A percentile compares a stretch with the other conserved stretches of the same genome.
Conservation (phyloP, 2,888 invertebrate species). For the Epinotia demarniana region DNA sequence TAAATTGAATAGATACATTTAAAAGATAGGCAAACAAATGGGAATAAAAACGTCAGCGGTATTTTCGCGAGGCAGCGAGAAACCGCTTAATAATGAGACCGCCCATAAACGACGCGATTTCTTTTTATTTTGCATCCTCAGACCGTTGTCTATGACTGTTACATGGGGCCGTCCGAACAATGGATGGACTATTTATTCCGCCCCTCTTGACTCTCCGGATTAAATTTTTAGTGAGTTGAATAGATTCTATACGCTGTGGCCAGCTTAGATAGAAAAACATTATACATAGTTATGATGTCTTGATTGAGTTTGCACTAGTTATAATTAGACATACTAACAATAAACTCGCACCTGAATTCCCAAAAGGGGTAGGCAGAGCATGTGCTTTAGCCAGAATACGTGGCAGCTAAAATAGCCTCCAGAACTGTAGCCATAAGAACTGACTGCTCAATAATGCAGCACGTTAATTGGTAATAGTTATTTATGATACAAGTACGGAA, state of each 20-base stretch:
- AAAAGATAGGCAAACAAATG: constrained; percentile 55
- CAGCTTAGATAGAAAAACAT: neutral
- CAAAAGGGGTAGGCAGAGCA: too few species aligned
- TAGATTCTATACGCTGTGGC: neutral
- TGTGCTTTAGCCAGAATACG: too few species aligned
- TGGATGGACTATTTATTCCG: constrained; percentile 42
- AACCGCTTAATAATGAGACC: constrained; percentile 73
- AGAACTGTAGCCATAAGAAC: too few species aligned
- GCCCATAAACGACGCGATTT: constrained; percentile 66
- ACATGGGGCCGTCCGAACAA: constrained; percentile 38
- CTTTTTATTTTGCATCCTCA: constrained; percentile 67
- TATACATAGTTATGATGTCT: neutral
- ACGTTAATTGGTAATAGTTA: too few species aligned
- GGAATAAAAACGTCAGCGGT: constrained; percentile 52
- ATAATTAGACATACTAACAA: too few species aligned
- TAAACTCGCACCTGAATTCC: too few species aligned
- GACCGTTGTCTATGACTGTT: constrained; percentile 60
- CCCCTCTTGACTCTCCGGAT: constrained; percentile 16
- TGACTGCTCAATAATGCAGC: too few species aligned
- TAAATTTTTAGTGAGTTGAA: constrained; percentile 3
- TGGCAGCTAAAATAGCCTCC: too few species aligned
- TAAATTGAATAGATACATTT: constrained; percentile 45
- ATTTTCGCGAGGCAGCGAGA: constrained; percentile 62
- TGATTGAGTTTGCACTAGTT: neutral
- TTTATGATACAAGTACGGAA: too few species aligned